Conservation (phyloP, 2,113 vertebrate species). For the Alligator sinensis region DNA sequence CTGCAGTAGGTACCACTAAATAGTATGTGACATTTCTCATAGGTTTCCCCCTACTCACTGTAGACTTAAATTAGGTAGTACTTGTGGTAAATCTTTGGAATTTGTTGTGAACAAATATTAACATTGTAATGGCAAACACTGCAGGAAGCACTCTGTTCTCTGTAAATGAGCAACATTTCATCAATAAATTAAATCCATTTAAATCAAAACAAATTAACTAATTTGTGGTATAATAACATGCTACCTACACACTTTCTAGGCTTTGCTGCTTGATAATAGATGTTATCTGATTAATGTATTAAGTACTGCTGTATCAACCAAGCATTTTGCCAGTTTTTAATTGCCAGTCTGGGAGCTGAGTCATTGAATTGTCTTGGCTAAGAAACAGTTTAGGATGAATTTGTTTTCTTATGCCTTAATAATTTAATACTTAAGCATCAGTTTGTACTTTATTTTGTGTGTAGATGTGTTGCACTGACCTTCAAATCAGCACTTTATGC, state of each 20-base stretch:
- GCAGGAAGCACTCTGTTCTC: neutral
- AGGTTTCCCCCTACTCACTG: neutral
- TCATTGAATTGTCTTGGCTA: constrained; percentile 28
- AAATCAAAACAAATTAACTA: constrained; percentile 43
- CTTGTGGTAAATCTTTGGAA: neutral
- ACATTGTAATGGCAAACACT: neutral
- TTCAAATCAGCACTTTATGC: neutral
- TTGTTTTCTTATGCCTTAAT: constrained; percentile 29
- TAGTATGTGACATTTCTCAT: neutral
- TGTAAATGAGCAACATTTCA: neutral
- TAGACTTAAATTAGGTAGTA: neutral
- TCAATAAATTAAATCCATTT: neutral
- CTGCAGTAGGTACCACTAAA: neutral
- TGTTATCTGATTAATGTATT: constrained; percentile 42
- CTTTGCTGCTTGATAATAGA: constrained; percentile 39
- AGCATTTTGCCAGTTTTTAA: constrained; percentile 45
- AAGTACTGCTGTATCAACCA: constrained; percentile 29
- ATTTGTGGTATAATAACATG: constrained; percentile 17
- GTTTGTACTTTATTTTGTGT: constrained; percentile 15
- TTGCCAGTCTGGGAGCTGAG: constrained; percentile 30
- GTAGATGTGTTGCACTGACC: neutral
- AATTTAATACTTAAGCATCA: neutral
- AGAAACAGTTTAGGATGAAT: constrained; percentile 30
- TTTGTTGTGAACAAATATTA: neutral
- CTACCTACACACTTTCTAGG: constrained; percentile 29